A percentile compares a stretch with the other conserved stretches of the same genome.
These are phyloP conservation scores for Pentamera pediparva DNA, from an alignment of 53 echinoderm and acorn worm species.

Conservation along the genomic window DNA sequence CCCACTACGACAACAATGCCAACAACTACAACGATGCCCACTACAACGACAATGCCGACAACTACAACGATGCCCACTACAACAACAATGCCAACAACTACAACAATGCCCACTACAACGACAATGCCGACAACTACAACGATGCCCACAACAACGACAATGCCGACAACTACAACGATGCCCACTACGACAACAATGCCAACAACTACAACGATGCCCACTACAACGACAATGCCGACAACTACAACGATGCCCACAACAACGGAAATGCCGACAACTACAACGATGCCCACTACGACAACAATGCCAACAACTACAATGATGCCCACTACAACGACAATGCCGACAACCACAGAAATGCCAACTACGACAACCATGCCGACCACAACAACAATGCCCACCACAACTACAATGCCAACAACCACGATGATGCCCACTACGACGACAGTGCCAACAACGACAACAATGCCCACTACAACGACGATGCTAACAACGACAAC, in stretches of 20 bases:
- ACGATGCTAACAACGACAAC: neutral
- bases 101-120: neutral
- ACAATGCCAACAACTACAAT: conserved; percentile 2
- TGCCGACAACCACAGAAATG: conserved; percentile 2
- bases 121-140: neutral
- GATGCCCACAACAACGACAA: neutral
- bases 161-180: neutral
- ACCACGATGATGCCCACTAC: neutral
- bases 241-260: neutral
- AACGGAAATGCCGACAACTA: neutral
- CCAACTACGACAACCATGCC: neutral
- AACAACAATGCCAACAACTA: neutral
- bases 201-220: conserved; percentile 8
- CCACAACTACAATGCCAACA: neutral
- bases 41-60: neutral
- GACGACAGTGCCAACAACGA: neutral
- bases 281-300: neutral
- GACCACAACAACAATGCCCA: neutral
- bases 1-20: neutral
- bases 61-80: conserved; percentile 5
- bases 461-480: neutral
- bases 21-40: neutral
- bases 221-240: conserved; percentile 6
- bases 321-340: neutral
- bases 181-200: neutral